Evolutionary conservation across 2,113 vertebrate species (phyloP).

Genomic region (Syrrhaptes paradoxus): DNA sequence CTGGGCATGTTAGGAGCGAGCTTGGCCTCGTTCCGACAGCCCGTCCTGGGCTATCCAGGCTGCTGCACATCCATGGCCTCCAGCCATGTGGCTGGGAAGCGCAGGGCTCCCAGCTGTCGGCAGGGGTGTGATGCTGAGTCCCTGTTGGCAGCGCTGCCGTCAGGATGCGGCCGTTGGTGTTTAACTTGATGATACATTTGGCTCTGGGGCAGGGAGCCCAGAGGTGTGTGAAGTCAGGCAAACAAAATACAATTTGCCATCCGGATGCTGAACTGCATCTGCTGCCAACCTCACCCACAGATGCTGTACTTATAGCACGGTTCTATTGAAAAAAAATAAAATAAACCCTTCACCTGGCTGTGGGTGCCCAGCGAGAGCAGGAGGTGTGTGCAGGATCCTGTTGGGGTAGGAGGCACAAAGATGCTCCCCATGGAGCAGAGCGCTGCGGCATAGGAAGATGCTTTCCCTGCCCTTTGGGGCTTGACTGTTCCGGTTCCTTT

Average conservation of each 20-base stretch:
- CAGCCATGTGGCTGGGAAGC: fast-evolving
- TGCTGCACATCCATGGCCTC: background rate
- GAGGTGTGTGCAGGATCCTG: background rate
- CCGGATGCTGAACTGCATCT: background rate
- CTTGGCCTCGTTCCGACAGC: background rate
- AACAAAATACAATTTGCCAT: background rate
- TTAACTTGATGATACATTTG: background rate
- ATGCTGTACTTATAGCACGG: background rate
- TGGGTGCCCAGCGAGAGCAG: background rate
- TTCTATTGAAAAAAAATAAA: background rate
- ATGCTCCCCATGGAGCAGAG: background rate
- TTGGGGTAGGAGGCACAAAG: fast-evolving
- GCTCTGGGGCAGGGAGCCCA: background rate
- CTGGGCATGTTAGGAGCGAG: background rate
- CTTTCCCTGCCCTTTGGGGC: background rate
- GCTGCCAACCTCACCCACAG: background rate
- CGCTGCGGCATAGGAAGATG: fast-evolving
- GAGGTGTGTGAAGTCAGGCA: background rate
- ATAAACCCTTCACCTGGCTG: background rate
- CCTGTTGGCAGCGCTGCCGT: background rate
- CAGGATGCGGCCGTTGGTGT: background rate
- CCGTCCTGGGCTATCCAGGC: background rate
- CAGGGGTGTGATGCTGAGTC: background rate
- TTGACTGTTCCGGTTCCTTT: constrained; percentile 3
- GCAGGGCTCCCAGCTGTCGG: fast-evolving